Conservation (phyloP, 2,113 vertebrate species). For the Percopsis transmontana region DNA sequence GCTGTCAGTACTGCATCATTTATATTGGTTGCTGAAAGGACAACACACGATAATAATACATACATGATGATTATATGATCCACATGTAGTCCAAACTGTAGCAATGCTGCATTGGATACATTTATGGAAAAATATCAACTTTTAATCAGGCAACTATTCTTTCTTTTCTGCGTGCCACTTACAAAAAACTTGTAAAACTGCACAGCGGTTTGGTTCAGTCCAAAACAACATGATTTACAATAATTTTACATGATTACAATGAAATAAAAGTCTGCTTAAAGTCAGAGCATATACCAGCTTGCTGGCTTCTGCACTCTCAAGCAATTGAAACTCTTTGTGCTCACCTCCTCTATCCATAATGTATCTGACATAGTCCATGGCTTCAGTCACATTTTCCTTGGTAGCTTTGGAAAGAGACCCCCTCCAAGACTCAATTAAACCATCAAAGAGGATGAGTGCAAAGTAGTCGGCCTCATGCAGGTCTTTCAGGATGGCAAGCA, state of each 20-base stretch:
- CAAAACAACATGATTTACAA: no score
- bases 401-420: slow-evolving; percentile 59
- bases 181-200: no score
- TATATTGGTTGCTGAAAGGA: slow-evolving; percentile 69
- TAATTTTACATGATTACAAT: no score
- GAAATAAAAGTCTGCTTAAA: no score
- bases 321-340: neutral
- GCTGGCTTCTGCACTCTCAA: no score
- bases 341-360: accelerated
- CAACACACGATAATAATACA: neutral
- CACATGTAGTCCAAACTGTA: no score
- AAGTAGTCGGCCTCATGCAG: slow-evolving; percentile 72
- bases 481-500: slow-evolving; percentile 71
- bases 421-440: accelerated
- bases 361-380: slow-evolving; percentile 10
- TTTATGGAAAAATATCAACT: no score
- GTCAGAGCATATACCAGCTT: no score
- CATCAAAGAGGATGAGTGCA: slow-evolving; percentile 60
- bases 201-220: no score
- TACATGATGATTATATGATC: neutral
- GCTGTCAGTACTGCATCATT: slow-evolving; percentile 63
- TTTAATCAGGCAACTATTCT: no score
- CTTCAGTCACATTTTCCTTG: slow-evolving; percentile 51
- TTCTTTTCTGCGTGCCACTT: no score
- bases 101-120: no score